phyloP scores from a whole-genome alignment of 2,797 vertebrate genomes.

The Tinamus major region DNA sequence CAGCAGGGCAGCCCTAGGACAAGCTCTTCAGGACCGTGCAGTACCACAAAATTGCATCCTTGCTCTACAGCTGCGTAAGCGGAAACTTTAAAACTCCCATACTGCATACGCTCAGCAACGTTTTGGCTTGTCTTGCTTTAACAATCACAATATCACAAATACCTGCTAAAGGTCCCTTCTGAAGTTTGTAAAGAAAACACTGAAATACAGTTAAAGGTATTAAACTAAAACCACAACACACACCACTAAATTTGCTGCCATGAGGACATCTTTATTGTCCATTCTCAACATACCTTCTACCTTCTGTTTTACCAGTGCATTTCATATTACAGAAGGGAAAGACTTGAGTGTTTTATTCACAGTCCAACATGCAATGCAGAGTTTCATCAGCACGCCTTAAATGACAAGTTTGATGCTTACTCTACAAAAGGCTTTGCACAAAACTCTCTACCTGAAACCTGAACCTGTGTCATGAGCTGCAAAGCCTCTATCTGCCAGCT shows the following conservation, averaged over 20 bases:
- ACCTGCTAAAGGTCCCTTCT: not conserved
- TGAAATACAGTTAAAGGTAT: not conserved
- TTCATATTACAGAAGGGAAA: not conserved
- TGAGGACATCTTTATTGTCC: not conserved
- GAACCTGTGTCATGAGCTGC: not conserved
- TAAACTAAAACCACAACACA: not conserved
- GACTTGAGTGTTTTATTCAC: not conserved
- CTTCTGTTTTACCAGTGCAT: not conserved
- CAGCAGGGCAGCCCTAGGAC: not conserved
- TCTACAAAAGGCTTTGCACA: not conserved
- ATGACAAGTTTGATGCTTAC: not conserved
- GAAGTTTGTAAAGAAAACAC: not conserved
- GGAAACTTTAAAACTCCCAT: not conserved
- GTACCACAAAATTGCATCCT: not conserved
- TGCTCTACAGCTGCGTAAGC: not conserved
- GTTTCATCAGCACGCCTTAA: not conserved
- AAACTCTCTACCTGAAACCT: not conserved
- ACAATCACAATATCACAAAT: not conserved
- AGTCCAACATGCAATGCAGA: not conserved
- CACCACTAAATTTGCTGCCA: rapidly evolving
- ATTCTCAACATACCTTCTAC: not conserved
- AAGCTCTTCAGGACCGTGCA: not conserved
- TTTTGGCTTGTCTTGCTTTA: not conserved
- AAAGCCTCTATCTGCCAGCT: not conserved
- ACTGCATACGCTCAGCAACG: not conserved